These are phyloP conservation scores for Dendronephthya gigantea DNA, from an alignment of 64 coral and sea anemone species.

Conservation along the genomic window DNA sequence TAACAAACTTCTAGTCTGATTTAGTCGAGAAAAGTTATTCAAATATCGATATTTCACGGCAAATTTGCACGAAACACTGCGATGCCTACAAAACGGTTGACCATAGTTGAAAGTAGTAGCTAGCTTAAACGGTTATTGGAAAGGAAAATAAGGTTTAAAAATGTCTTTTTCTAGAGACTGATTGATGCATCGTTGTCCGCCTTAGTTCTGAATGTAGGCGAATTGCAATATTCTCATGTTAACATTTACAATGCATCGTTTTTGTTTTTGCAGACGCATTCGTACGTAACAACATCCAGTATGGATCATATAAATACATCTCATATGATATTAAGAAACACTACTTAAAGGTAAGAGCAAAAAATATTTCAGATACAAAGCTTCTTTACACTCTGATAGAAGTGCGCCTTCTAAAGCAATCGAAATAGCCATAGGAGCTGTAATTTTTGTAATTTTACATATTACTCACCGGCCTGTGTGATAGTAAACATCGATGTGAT, in stretches of 20 bases:
- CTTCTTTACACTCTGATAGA: no score
- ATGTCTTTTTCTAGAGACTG: no score
- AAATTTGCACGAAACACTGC: no score
- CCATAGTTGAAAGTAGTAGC: no score
- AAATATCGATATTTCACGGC: no score
- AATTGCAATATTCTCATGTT: background rate
- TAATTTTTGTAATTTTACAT: background rate
- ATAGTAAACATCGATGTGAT: no score
- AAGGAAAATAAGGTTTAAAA: no score
- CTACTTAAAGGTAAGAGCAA: constrained; percentile 71
- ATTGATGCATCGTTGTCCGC: no score
- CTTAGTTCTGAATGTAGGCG: background rate
- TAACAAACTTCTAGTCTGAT: no score
- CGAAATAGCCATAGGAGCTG: background rate
- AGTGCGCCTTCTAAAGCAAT: background rate
- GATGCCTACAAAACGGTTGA: no score
- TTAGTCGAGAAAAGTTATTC: no score
- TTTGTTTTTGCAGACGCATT: constrained; percentile 50
- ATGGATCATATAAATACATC: constrained; percentile 50
- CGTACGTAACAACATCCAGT: constrained; percentile 65
- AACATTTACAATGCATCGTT: background rate
- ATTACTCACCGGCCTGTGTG: background rate
- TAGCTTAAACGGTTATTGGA: no score
- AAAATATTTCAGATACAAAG: background rate
- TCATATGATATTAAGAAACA: constrained; percentile 52